Evolutionary conservation across 2,797 vertebrate genomes (phyloP), one percentile per base, ranked within the genome.

Genomic region (Ataeniobius toweri): DNA sequence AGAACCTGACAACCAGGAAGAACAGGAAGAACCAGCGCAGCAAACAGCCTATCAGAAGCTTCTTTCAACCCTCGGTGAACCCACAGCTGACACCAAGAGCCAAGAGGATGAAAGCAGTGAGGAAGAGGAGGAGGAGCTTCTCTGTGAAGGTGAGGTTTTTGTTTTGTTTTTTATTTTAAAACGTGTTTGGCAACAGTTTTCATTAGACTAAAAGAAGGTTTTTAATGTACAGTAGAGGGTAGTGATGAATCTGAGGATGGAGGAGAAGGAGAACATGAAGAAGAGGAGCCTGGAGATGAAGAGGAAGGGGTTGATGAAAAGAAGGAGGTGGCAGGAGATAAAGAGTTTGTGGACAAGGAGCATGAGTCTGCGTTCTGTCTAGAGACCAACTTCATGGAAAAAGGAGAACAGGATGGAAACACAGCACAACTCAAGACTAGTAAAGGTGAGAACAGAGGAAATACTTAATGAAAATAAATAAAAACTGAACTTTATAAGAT

Each of bases 311-410:
- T 79, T 18, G 77, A 81, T 14, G 81, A 73, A 20, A 76, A 84
- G 13, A 78, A 74, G 3, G 81, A 87, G 28, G 81, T 78, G 28
- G 16, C 76, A 24, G 86, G 80, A 50, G 87, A 28, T 0, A 94
- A 94, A 46, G 96, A 97, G 80, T 98, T 98, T 28, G 94, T 95
- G 48, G 97, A 99, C 83, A 91, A 93, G 39, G 95, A 96, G 83
- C 93, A 97, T 0, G 98, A 99, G 90, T 93, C 95, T 65, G 94
- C 96, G 76, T 99, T 99, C 92, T 97, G 97, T 89, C 91, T 99
- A 84, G 98, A 98, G 94, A 96, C 91, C 68, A 98, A 97, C 94
- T 97, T 97, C 89, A 92, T 94, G 0, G 95, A 94, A 14, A 87
- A 89, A 46, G 86, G 9, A 55, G 93, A 84, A n/a, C 56, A 77